phyloP scores from a whole-genome alignment of 2,113 vertebrate species.

The Ptilonorhynchus violaceus region DNA sequence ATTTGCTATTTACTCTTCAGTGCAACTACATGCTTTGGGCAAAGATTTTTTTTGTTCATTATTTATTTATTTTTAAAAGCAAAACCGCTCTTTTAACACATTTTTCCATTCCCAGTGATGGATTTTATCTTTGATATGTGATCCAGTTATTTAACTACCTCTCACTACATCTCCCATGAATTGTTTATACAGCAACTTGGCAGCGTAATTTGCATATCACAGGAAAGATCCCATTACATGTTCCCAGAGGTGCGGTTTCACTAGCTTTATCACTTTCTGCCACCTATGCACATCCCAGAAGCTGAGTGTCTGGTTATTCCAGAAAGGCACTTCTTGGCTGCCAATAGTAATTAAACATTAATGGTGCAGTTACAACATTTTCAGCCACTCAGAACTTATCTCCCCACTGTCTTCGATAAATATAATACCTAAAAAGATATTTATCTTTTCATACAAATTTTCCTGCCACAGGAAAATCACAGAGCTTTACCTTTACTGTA shows the following conservation, averaged over 20 bases:
- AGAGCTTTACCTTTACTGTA: background rate
- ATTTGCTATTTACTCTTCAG: background rate
- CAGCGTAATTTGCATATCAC: constrained; percentile 31
- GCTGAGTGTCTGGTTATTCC: background rate
- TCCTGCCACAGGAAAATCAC: background rate
- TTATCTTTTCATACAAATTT: background rate
- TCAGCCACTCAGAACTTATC: constrained; percentile 2
- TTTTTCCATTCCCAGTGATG: background rate
- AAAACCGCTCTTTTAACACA: background rate
- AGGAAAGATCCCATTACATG: constrained; percentile 38
- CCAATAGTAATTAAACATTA: constrained; percentile 35
- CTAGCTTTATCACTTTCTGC: constrained; percentile 29
- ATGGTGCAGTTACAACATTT: background rate
- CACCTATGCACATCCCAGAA: constrained; percentile 38
- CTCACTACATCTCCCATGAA: constrained; percentile 21
- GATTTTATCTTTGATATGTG: constrained; percentile 2
- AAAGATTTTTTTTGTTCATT: background rate
- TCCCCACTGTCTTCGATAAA: background rate
- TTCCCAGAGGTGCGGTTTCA: constrained; percentile 23
- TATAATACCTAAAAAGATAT: background rate
- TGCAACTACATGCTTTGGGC: background rate
- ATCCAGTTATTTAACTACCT: constrained; percentile 17
- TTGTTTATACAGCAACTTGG: constrained; percentile 21
- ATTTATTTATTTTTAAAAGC: constrained; percentile 24
- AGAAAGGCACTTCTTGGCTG: constrained; percentile 15